A percentile compares a stretch with the other conserved stretches of the same genome.
Conservation (phyloP, 2,113 vertebrate genomes). For the Aramus guarauna region DNA sequence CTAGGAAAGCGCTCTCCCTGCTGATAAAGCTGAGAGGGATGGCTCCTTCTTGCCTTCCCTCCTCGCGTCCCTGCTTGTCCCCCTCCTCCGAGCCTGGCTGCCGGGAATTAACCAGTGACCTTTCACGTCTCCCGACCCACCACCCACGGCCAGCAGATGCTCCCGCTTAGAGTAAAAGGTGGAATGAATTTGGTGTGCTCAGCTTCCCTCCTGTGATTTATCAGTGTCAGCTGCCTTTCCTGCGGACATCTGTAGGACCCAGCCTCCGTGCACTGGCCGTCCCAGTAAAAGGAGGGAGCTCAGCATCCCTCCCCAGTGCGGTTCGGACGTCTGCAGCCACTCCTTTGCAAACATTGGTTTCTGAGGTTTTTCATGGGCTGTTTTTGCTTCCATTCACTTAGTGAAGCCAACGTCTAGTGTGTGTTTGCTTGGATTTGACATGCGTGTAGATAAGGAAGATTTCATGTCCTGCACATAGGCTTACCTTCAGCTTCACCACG, state of each 20-base stretch:
- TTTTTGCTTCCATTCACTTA: neutral
- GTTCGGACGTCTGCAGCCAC: neutral
- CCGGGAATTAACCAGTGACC: conserved; percentile 69
- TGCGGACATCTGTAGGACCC: neutral
- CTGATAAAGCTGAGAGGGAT: conserved; percentile 50
- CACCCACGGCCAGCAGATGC: conserved; percentile 43
- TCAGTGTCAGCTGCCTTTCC: conserved; percentile 18
- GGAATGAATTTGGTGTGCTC: conserved; percentile 46
- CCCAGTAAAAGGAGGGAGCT: neutral
- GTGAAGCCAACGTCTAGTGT: neutral
- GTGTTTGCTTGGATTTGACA: neutral
- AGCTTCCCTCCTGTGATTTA: neutral
- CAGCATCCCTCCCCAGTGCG: neutral
- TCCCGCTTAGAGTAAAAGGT: conserved; percentile 48
- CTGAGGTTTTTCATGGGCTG: neutral
- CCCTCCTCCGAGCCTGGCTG: neutral
- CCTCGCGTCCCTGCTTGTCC: neutral
- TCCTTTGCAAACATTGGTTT: neutral
- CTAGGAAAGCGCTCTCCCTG: conserved; percentile 59
- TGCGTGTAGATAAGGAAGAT: neutral
- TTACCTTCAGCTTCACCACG: neutral
- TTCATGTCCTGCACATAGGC: neutral
- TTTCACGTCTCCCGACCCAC: conserved; percentile 57
- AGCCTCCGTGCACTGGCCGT: neutral
- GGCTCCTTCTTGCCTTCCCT: neutral